Percentiles rank a stretch among this genome's conserved stretches.
Conservation (phyloP, 2,888 invertebrate genomes). For the Drosophila setosimentum region DNA sequence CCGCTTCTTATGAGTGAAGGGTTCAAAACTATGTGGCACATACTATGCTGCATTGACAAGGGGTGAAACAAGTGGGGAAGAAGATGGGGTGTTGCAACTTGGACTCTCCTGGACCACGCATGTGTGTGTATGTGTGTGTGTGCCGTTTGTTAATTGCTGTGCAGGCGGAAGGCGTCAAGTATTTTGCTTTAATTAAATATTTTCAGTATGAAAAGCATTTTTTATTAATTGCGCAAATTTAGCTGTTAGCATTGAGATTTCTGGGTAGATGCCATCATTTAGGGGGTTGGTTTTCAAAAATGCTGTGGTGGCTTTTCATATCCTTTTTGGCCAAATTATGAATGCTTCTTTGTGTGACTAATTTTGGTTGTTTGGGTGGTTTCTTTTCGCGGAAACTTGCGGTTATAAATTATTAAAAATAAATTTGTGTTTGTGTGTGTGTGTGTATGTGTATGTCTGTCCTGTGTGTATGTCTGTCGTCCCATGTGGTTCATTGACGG, state of each 20-base stretch:
- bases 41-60: conserved; percentile 26
- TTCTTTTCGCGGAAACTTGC: conserved; percentile 28
- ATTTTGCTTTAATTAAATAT: conserved; percentile 72
- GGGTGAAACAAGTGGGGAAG: not conserved
- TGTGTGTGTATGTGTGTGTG: conserved; percentile 19
- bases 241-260: conserved; percentile 4
- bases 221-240: conserved; percentile 46
- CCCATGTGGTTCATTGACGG: too few relatives aligned
- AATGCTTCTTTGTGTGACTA: conserved; percentile 63
- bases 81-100: conserved; percentile 12
- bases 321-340: conserved; percentile 41
- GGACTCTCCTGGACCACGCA: conserved; percentile 38
- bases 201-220: conserved; percentile 43
- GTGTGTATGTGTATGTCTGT: too few relatives aligned
- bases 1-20: conserved; percentile 13
- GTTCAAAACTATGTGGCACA: conserved; percentile 47
- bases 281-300: conserved; percentile 6
- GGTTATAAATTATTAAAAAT: conserved; percentile 44
- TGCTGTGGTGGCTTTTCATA: conserved; percentile 12
- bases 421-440: not conserved
- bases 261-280: conserved; percentile 27
- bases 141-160: conserved; percentile 60
- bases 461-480: too few relatives aligned
- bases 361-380: conserved; percentile 31
- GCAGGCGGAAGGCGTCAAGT: conserved; percentile 55